Conservation (phyloP, 2,888 invertebrate genomes). For the Amphipyra tragopoginis region DNA sequence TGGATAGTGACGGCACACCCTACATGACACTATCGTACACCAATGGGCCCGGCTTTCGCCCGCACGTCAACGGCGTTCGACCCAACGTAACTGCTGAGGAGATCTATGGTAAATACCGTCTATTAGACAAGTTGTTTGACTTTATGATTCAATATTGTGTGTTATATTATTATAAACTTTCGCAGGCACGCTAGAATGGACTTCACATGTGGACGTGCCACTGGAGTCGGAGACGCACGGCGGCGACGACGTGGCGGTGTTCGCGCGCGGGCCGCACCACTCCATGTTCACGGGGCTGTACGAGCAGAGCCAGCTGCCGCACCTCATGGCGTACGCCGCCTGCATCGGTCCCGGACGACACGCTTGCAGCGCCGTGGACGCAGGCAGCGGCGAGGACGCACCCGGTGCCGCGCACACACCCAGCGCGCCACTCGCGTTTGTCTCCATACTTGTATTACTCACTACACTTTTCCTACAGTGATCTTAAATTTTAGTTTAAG, state of each 20-base stretch:
- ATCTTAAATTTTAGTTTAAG: background rate
- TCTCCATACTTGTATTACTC: background rate
- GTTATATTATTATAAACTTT: background rate
- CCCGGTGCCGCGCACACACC: constrained; percentile 28
- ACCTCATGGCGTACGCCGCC: constrained; percentile 92
- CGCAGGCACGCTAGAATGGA: constrained; percentile 59
- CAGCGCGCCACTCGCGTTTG: background rate
- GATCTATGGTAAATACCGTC: constrained; percentile 24
- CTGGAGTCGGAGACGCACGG: constrained; percentile 92
- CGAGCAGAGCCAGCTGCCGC: constrained; percentile 94
- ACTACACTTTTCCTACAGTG: background rate
- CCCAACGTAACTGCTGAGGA: constrained; percentile 31
- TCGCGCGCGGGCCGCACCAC: constrained; percentile 92
- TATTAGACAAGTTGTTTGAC: background rate
- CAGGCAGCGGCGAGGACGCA: no score
- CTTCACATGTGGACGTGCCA: constrained; percentile 90
- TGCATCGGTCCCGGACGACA: constrained; percentile 91
- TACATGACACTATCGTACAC: constrained; percentile 90
- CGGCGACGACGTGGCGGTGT: constrained; percentile 94
- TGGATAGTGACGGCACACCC: constrained; percentile 58
- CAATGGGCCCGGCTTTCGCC: constrained; percentile 81
- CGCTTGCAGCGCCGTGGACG: constrained; percentile 67
- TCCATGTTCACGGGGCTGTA: constrained; percentile 93
- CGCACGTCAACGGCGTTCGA: constrained; percentile 30
- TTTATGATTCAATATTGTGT: background rate